Evolutionary conservation across 2,888 invertebrate species (phyloP).

Genomic region (Periphyllus acericola): DNA sequence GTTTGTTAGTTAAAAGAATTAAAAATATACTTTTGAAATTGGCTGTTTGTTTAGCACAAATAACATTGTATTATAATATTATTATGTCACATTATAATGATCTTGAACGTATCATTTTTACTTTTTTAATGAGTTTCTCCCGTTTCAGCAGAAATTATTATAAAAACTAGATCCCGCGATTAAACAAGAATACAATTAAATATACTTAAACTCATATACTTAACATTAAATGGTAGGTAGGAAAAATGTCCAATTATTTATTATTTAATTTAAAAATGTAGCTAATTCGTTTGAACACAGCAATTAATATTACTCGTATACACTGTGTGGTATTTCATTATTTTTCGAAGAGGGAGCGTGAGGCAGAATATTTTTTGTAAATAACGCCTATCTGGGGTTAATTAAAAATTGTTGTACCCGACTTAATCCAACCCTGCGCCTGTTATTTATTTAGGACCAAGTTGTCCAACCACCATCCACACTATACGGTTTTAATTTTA

Average conservation of each 20-base stretch:
- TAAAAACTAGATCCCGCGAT: background rate
- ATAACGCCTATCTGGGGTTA: background rate
- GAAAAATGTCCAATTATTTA: background rate
- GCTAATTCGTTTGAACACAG: background rate
- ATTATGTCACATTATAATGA: background rate
- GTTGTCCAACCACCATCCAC: background rate
- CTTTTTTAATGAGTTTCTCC: background rate
- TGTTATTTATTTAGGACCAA: background rate
- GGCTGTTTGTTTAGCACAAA: background rate
- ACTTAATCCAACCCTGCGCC: background rate
- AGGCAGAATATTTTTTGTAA: background rate
- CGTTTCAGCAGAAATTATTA: background rate
- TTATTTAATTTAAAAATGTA: background rate
- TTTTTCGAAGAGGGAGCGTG: background rate
- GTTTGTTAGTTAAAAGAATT: background rate
- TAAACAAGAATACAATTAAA: background rate
- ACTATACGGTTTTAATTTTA: background rate
- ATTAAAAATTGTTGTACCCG: background rate
- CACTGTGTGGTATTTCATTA: background rate
- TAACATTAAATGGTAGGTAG: background rate
- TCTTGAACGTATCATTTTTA: background rate
- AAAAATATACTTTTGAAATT: background rate
- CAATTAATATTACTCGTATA: background rate
- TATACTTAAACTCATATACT: background rate
- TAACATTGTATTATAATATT: background rate